These are phyloP conservation scores for Drosophila ironensis DNA, from an alignment of 1,140 invertebrate species.

Conservation along the genomic window DNA sequence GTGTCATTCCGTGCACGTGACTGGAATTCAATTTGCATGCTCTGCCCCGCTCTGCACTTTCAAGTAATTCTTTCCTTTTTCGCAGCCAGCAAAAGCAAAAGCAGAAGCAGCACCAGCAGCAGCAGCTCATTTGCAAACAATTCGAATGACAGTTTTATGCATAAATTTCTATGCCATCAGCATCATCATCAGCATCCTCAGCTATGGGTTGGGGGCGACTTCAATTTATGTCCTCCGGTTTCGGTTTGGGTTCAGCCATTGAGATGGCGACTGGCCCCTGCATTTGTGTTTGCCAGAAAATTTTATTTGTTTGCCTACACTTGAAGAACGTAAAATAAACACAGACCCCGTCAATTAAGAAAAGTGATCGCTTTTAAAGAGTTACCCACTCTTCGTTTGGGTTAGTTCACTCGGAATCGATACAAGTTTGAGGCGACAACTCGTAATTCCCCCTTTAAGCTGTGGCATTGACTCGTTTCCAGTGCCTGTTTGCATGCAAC, in stretches of 20 bases:
- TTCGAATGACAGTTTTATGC: slow-evolving; percentile 55
- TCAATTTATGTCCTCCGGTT: slow-evolving; percentile 24
- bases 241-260: no score
- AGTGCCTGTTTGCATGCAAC: not conserved
- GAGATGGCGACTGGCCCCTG: not conserved
- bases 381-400: no score
- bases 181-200: not conserved
- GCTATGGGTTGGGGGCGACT: slow-evolving; percentile 7
- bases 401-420: no score
- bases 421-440: no score
- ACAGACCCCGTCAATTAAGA: no score
- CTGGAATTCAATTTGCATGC: slow-evolving; percentile 57
- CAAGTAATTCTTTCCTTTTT: slow-evolving; percentile 25
- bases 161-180: slow-evolving; percentile 27
- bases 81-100: no score
- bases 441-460: no score
- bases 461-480: no score
- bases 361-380: no score
- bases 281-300: slow-evolving; percentile 10
- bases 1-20: slow-evolving; percentile 64
- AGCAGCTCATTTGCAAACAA: slow-evolving; percentile 58
- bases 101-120: no score
- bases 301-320: not conserved
- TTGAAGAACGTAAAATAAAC: no score
- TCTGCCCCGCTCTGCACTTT: slow-evolving; percentile 8